phyloP scores from a whole-genome alignment of 2,888 invertebrate genomes.

The Cephonodes hylas region DNA sequence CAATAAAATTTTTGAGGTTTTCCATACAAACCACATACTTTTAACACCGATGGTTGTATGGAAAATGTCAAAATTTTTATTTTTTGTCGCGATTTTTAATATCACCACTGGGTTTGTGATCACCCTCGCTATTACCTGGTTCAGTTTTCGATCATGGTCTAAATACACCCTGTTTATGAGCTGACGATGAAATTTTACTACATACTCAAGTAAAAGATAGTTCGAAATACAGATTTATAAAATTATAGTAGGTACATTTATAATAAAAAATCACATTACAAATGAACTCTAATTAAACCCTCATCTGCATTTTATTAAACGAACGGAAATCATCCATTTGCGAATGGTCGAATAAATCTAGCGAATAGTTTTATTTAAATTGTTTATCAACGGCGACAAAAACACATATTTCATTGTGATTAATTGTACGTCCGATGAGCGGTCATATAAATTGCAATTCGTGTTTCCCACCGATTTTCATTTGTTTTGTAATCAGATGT shows the following conservation, averaged over 20 bases:
- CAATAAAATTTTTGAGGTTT: no score
- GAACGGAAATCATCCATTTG: not conserved
- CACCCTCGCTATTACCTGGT: no score
- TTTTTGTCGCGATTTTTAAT: no score
- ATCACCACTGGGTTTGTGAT: no score
- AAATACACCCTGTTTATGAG: no score
- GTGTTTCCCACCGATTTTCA: not conserved
- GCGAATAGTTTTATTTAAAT: slow-evolving; percentile 19
- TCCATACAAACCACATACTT: no score
- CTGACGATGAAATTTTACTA: no score
- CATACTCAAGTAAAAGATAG: no score
- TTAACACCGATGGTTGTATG: no score
- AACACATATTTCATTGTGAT: slow-evolving; percentile 42
- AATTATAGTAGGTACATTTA: not conserved
- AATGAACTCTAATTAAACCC: not conserved
- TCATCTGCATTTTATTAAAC: not conserved
- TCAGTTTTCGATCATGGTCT: no score
- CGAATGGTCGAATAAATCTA: not conserved
- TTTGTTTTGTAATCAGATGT: not conserved
- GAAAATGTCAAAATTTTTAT: no score
- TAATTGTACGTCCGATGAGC: slow-evolving; percentile 37
- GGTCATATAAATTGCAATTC: slow-evolving; percentile 20
- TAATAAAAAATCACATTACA: not conserved
- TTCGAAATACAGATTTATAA: no score
- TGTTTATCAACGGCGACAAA: slow-evolving; percentile 24